Base-by-base conservation (phyloP, 1,140 invertebrate genomes). In the Drosophila bocki region DNA sequence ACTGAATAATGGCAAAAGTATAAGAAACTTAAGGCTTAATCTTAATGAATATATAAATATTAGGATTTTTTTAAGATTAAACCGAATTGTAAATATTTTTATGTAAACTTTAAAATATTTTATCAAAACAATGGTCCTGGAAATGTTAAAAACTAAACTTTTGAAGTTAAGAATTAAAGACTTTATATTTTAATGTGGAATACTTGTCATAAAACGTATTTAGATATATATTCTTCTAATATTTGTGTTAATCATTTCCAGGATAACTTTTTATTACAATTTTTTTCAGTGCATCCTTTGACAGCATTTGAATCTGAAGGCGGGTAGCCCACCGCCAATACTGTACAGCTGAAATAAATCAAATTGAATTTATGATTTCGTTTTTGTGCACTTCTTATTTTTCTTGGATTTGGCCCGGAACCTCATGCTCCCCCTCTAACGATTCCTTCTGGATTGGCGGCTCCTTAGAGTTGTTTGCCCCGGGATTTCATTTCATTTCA, bases 361-460 rank as follows among this genome's bases (percentile, higher is more conserved):
- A 82, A 91, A 91, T 91, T 86, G 75, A 91, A 90, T 91, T 85
- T 91, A 86, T 91, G 86, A 75, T 91, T 75, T 74, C 67, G 75
- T 79, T 71, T 75, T 68, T 67, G 57, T 62, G 47, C 67, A 75
- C 39, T 42, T 71, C 59, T 58, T 47, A 47, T 57, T 60, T 51
- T 57, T 51, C 48, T n/a, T 61, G 35, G 53, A 56, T 56, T 39
- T 56, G 35, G 53, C 19, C 53, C 9, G 35, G 19, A 39, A 22
- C 53, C 53, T 37, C 17, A 37, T 54, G 12, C 50, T 13, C 11
- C 8, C 17, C 22, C 22, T 9, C 26, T 26, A 48, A 2, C 6
- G 32, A 44, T 53, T 17, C 22, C 17, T 33, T 19, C 26, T 47
- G 19, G 22, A 58, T 61, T 41, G 39, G 17, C 45, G 17, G 33